Evolutionary conservation across 1,140 invertebrate species (phyloP).

Genomic region (Harlomillsia oculata): DNA sequence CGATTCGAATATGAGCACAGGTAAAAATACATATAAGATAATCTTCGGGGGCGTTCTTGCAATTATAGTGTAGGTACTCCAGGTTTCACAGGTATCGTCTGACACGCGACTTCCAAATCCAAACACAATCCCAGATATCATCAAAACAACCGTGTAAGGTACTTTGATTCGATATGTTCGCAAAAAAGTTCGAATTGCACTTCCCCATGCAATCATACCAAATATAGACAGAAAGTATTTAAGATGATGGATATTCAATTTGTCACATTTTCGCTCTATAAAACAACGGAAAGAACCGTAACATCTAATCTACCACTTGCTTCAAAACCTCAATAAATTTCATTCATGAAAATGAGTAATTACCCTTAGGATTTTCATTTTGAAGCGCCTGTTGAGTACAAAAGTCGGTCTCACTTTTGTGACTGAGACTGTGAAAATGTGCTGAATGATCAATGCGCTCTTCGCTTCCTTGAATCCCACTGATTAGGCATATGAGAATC

Average conservation of each 20-base stretch:
- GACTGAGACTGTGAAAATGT: no score
- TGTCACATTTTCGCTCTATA: background rate
- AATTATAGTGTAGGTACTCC: slow-evolving; percentile 31
- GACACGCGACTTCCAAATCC: slow-evolving; percentile 12
- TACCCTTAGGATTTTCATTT: no score
- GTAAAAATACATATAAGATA: slow-evolving; percentile 43
- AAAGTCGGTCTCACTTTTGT: no score
- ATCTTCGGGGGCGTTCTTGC: slow-evolving; percentile 40
- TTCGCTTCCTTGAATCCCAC: no score
- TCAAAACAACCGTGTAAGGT: slow-evolving; percentile 18
- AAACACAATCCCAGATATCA: slow-evolving; percentile 13
- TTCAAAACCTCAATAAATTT: no score
- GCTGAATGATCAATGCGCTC: no score
- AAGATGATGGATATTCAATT: background rate
- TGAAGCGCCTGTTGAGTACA: no score
- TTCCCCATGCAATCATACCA: slow-evolving; percentile 26
- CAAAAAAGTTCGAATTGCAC: slow-evolving; percentile 9
- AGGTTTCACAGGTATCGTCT: slow-evolving; percentile 1
- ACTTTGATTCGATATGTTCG: background rate
- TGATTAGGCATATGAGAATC: no score
- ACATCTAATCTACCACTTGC: no score
- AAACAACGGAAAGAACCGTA: no score
- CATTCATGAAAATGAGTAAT: no score
- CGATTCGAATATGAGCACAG: slow-evolving; percentile 46
- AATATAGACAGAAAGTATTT: slow-evolving; percentile 20